Percentiles rank a stretch among this genome's conserved stretches.
These are phyloP conservation scores for Apostichopus japonicus DNA, from an alignment of 35 echinoderm and acorn worm species.

Conservation along the genomic window DNA sequence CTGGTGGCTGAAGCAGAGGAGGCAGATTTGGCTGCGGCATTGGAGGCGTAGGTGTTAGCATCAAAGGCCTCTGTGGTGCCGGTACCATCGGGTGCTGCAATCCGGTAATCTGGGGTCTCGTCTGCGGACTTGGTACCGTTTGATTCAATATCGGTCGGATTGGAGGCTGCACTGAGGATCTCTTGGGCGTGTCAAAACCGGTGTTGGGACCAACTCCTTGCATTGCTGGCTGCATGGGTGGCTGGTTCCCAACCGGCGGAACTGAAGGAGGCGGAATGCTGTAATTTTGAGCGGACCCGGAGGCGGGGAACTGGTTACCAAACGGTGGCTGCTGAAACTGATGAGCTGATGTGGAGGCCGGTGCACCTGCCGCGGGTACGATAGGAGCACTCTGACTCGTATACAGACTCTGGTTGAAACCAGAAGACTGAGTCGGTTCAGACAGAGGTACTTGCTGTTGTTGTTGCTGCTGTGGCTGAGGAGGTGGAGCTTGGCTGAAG, in stretches of 20 bases:
- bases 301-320: constrained; percentile 15
- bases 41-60: background rate
- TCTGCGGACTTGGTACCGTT: background rate
- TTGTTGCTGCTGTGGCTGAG: constrained; percentile 6
- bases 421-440: background rate
- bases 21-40: background rate
- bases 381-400: constrained; percentile 1
- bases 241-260: constrained; percentile 13
- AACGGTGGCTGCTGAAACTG: constrained; percentile 15
- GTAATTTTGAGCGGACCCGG: background rate
- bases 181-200: background rate
- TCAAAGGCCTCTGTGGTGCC: background rate
- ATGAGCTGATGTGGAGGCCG: background rate
- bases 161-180: background rate
- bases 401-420: background rate
- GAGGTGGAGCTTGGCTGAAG: constrained; percentile 58
- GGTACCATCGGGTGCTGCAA: background rate
- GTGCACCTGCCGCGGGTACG: background rate
- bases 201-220: constrained; percentile 4
- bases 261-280: constrained; percentile 23
- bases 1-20: background rate
- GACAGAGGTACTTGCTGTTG: constrained; percentile 20
- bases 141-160: constrained; percentile 5
- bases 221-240: constrained; percentile 1
- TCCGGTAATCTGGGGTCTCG: background rate